Evolutionary conservation across 2,888 invertebrate species (phyloP).

Genomic region (Magallana nippona): DNA sequence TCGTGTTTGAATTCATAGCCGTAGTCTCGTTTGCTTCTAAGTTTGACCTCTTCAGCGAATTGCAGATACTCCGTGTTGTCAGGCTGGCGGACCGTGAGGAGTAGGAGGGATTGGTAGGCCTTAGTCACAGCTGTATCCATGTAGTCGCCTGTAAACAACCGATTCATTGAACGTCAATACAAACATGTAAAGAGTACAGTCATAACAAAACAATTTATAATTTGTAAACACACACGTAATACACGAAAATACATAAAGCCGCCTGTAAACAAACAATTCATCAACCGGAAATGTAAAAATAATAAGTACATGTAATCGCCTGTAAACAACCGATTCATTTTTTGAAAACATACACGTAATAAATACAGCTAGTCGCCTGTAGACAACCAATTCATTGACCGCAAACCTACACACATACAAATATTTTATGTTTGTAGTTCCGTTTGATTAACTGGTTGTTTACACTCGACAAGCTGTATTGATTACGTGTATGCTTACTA

Average conservation of each 20-base stretch:
- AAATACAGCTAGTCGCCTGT: constrained; percentile 50
- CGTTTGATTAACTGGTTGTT: no score
- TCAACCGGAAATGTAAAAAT: no score
- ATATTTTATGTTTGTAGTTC: no score
- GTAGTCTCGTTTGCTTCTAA: constrained; percentile 77
- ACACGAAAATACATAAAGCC: no score
- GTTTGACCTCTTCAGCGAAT: constrained; percentile 87
- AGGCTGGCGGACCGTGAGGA: constrained; percentile 89
- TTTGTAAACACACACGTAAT: no score
- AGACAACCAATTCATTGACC: no score
- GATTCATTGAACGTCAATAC: neutral
- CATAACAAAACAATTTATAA: no score
- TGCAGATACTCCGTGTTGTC: constrained; percentile 87
- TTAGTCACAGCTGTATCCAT: constrained; percentile 84
- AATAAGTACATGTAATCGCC: constrained; percentile 62
- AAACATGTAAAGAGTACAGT: neutral
- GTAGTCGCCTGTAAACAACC: constrained; percentile 56
- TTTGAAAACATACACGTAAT: neutral
- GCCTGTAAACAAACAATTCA: no score
- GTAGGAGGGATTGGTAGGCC: constrained; percentile 93
- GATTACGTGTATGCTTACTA: no score
- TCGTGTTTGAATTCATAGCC: constrained; percentile 74
- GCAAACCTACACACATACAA: no score
- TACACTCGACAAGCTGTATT: no score
- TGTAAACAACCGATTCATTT: constrained; percentile 21